Evolutionary conservation across 2,888 invertebrate genomes (phyloP).

Genomic region (Eustalomyia histrio): DNA sequence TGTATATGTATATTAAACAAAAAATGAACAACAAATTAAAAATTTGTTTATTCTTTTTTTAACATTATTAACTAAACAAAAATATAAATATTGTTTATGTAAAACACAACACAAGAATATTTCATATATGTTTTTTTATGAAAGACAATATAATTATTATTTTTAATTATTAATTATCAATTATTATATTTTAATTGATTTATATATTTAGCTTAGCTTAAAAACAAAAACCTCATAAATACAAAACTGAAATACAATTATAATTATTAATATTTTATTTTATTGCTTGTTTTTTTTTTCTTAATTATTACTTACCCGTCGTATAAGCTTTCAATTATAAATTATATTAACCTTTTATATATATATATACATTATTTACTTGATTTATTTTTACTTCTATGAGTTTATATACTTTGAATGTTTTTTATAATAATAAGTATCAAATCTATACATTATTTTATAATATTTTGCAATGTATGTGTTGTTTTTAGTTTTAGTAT

Average conservation of each 20-base stretch:
- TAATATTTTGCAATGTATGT: background rate
- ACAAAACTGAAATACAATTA: constrained; percentile 52
- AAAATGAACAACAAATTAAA: background rate
- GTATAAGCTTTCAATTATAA: constrained; percentile 21
- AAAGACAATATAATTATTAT: constrained; percentile 58
- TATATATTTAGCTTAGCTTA: constrained; percentile 49
- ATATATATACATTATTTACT: no score
- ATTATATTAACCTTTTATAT: background rate
- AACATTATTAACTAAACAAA: no score
- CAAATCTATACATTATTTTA: background rate
- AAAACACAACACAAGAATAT: constrained; percentile 9
- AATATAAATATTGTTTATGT: background rate
- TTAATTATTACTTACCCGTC: constrained; percentile 34
- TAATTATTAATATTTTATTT: constrained; percentile 40
- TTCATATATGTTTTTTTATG: constrained; percentile 31
- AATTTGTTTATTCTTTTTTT: constrained; percentile 6
- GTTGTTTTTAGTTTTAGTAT: constrained; percentile 1
- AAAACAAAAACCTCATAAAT: constrained; percentile 62
- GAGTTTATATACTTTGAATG: background rate
- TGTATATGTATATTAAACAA: background rate
- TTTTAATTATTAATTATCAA: constrained; percentile 26
- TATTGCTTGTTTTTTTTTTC: constrained; percentile 17
- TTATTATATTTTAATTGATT: constrained; percentile 29
- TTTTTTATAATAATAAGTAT: background rate
- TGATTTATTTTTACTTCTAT: background rate